These are phyloP conservation scores for Boleophthalmus pectinirostris DNA, from an alignment of 2,113 vertebrate species.

Conservation along the genomic window DNA sequence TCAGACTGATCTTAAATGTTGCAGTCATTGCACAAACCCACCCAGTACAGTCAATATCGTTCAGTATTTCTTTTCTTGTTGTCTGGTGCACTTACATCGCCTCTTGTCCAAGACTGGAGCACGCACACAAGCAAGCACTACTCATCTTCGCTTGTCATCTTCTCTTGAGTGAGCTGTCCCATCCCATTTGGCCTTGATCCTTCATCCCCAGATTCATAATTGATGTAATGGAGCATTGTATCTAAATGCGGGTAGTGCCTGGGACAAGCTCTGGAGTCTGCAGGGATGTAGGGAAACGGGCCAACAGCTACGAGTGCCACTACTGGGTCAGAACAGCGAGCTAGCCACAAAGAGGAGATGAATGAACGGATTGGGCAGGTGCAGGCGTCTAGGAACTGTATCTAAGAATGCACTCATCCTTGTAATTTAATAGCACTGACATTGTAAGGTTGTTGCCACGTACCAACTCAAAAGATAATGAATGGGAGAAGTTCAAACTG, in stretches of 20 bases:
- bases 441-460: constrained; percentile 1
- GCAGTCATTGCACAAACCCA: constrained; percentile 58
- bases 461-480: constrained; percentile 6
- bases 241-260: constrained; percentile 65
- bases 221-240: constrained; percentile 75
- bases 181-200: constrained; percentile 55
- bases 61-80: constrained; percentile 40
- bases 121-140: constrained; percentile 16
- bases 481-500: constrained; percentile 5
- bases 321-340: constrained; percentile 36
- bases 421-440: constrained; percentile 1
- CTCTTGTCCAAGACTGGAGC: constrained; percentile 25
- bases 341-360: constrained; percentile 23
- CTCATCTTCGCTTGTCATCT: constrained; percentile 56
- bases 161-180: constrained; percentile 70
- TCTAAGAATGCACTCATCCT: constrained; percentile 7
- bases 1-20: constrained; percentile 70
- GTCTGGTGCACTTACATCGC: constrained; percentile 24
- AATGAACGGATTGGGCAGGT: constrained; percentile 47
- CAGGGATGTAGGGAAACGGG: constrained; percentile 52
- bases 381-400: constrained; percentile 39
- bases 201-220: constrained; percentile 70
- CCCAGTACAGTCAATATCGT: constrained; percentile 53
- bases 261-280: constrained; percentile 59
- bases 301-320: constrained; percentile 35